Percentiles rank a stretch among this genome's conserved stretches.
Conservation (phyloP, 2,797 vertebrate genomes). For the Anguilla marmorata region DNA sequence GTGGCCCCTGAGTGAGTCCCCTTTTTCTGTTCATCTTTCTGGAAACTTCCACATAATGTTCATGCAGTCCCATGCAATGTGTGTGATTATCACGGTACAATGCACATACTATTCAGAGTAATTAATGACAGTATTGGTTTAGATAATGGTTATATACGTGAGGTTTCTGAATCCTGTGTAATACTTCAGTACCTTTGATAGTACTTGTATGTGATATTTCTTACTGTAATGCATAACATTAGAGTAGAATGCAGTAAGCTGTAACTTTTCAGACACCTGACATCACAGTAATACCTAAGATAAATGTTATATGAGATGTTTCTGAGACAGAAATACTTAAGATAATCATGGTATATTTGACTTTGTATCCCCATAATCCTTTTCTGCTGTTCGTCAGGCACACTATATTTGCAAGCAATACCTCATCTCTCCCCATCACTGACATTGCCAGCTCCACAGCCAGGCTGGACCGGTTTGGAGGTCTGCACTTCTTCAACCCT, state of each 20-base stretch:
- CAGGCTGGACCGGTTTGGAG: constrained; percentile 88
- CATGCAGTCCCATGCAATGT: neutral
- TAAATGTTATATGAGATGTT: neutral
- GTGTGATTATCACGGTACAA: neutral
- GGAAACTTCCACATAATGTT: neutral
- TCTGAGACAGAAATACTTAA: neutral
- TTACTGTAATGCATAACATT: neutral
- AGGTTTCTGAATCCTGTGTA: no score
- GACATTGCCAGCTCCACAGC: constrained; percentile 86
- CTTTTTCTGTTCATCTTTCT: neutral
- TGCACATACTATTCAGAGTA: no score
- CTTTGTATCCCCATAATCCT: neutral
- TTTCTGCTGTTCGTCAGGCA: constrained; percentile 68
- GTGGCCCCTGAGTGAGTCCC: constrained; percentile 81
- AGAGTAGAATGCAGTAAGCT: neutral
- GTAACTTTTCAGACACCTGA: neutral
- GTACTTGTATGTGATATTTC: neutral
- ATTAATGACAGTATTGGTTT: neutral
- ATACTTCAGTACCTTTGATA: neutral
- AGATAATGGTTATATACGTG: neutral
- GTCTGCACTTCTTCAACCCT: constrained; percentile 97
- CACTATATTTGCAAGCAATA: constrained; percentile 96
- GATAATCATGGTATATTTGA: neutral
- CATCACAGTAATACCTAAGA: neutral
- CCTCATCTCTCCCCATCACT: constrained; percentile 88